Base-by-base conservation (phyloP, 2,888 invertebrate genomes). In the Xylophagus ater region DNA sequence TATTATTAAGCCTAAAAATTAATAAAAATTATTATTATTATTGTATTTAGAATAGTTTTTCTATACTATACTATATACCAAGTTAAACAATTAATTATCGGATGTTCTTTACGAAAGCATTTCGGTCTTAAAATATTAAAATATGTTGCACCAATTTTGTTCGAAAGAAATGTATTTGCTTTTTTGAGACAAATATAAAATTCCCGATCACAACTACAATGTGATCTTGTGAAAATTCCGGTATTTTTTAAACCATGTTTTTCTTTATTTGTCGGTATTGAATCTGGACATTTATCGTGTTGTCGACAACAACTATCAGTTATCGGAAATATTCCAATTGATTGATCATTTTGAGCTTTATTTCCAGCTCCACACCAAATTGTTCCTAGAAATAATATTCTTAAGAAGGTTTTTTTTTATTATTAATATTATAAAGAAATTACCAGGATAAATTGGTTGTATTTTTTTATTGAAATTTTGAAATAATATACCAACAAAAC, bases 301-400 rank as follows among this genome's bases (percentile, higher is more conserved):
- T 70, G 70, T 21, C 77, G 59, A 54, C 83, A 83, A 58, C 82
- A 83, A 10, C 65, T 67, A 58, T 83, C 83, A 1, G 78, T 74
- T 48, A 67, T 66, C 50, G 69, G 66, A 58, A 78, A 78, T 10
- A 70, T 53, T 2, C 81, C 82, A n/a, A 81, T 57, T 47, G 79
- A 75, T 2, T 69, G 62, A 12, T 68, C 62, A 4, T 68, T 66
- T 8, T 66, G 62, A 0, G 81, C 76, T 1, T 69, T 65, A 49
- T 74, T 73, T 0, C 82, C 82, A 35, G 71, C 71, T 0, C 83
- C 83, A 50, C 83, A 84, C 82, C 82, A 84, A 9, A 75, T 71
- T 0, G 82, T 83, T 7, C 82, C 83, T 76, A 9, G 17, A 25
- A 15, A 33, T 8, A 18, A 21, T 25, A 7, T 4, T 12, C 9